These are phyloP conservation scores for Serripes groenlandicus DNA, from an alignment of 2,888 invertebrate species.

Conservation along the genomic window DNA sequence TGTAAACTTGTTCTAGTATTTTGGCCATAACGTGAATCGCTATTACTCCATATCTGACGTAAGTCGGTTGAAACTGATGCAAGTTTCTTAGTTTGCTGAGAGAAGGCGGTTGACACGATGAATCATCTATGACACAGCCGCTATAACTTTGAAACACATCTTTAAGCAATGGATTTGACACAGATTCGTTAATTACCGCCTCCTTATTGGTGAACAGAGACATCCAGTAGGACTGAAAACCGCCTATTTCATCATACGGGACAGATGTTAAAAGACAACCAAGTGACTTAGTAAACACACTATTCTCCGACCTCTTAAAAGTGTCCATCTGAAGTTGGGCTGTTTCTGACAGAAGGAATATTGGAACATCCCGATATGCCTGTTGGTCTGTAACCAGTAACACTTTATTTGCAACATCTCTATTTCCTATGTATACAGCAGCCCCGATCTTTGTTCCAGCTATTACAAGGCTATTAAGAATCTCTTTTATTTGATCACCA, in stretches of 20 bases:
- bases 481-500: not conserved
- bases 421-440: not conserved
- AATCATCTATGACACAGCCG: not conserved
- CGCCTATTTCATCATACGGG: not conserved
- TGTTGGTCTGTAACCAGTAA: not conserved
- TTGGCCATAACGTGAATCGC: not conserved
- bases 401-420: not conserved
- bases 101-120: not conserved
- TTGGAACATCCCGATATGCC: not conserved
- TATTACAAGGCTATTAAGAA: not conserved
- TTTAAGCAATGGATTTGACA: not conserved
- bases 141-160: not conserved
- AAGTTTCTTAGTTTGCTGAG: not conserved
- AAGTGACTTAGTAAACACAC: not conserved
- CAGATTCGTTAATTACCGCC: not conserved
- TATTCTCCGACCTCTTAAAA: not conserved
- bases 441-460: not conserved
- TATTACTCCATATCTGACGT: not conserved
- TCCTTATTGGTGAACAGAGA: not conserved
- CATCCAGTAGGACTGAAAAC: not conserved
- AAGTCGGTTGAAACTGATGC: not conserved
- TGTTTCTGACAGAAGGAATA: not conserved
- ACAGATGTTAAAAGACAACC: not conserved
- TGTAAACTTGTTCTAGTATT: not conserved
- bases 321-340: not conserved